These are phyloP conservation scores for Deilephila elpenor DNA, from an alignment of 2,888 invertebrate species.

Conservation along the genomic window DNA sequence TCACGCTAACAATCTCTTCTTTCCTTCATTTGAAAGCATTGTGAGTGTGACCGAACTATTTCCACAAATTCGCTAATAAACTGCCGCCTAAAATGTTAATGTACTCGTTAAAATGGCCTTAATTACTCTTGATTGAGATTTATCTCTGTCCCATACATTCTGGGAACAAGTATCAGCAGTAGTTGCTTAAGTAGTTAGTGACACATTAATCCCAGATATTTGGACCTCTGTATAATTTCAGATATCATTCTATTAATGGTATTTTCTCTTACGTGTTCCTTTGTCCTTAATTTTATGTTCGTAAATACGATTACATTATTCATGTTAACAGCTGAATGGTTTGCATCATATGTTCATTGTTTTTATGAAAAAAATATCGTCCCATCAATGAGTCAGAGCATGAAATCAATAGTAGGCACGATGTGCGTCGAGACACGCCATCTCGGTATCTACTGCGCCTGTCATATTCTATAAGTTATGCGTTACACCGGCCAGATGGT, in stretches of 20 bases:
- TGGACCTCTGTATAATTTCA: background rate
- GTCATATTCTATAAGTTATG: constrained; percentile 45
- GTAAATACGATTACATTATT: background rate
- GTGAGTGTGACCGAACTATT: background rate
- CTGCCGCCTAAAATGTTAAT: background rate
- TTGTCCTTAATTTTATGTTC: background rate
- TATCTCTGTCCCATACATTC: constrained; percentile 13
- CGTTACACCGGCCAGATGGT: constrained; percentile 53
- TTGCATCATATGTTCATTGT: constrained; percentile 28
- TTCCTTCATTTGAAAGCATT: background rate
- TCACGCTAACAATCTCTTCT: background rate
- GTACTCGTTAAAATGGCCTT: constrained; percentile 1
- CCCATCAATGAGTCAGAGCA: constrained; percentile 57
- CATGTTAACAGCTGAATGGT: background rate
- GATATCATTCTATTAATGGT: background rate
- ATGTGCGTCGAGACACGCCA: constrained; percentile 18
- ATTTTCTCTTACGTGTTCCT: background rate
- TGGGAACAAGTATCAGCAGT: background rate
- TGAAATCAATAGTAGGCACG: constrained; percentile 58
- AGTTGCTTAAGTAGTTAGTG: background rate
- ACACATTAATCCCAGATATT: background rate
- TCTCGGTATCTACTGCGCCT: constrained; percentile 47
- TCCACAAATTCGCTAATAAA: background rate
- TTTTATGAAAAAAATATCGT: constrained; percentile 49
- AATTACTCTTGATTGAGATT: constrained; percentile 18